phyloP scores from a whole-genome alignment of 2,888 invertebrate genomes.

The Busseola fusca region DNA sequence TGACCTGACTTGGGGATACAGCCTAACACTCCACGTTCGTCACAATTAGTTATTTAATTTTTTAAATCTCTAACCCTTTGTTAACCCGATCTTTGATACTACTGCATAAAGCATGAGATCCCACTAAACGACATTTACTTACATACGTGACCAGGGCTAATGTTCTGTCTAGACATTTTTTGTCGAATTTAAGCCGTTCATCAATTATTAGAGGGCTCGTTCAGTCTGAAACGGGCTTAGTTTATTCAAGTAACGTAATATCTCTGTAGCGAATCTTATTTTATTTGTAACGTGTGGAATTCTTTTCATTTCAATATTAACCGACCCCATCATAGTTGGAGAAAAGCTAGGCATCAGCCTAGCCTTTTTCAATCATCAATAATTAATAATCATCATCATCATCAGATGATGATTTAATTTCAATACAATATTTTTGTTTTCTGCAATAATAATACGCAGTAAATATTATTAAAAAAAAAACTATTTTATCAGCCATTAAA shows the following conservation, averaged over 20 bases:
- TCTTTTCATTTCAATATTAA: not conserved
- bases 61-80: not conserved
- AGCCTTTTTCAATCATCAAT: too few species aligned
- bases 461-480: not conserved
- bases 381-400: too few species aligned
- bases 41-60: not conserved
- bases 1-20: not conserved
- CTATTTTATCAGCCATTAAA: not conserved
- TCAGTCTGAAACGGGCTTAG: slow-evolving; percentile 1
- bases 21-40: not conserved
- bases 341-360: too few species aligned
- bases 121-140: slow-evolving; percentile 24
- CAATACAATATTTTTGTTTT: not conserved
- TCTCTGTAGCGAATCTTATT: not conserved
- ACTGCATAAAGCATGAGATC: slow-evolving; percentile 20
- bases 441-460: not conserved
- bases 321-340: too few species aligned
- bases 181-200: slow-evolving; percentile 12
- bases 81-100: not conserved
- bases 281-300: slow-evolving; percentile 8
- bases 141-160: slow-evolving; percentile 36
- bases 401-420: not conserved
- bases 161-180: slow-evolving; percentile 46
- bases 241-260: not conserved
- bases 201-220: slow-evolving; percentile 33